A percentile compares a stretch with the other conserved stretches of the same genome.
phyloP scores from a whole-genome alignment of 2,113 vertebrate species.

The Clarias macrocephalus region DNA sequence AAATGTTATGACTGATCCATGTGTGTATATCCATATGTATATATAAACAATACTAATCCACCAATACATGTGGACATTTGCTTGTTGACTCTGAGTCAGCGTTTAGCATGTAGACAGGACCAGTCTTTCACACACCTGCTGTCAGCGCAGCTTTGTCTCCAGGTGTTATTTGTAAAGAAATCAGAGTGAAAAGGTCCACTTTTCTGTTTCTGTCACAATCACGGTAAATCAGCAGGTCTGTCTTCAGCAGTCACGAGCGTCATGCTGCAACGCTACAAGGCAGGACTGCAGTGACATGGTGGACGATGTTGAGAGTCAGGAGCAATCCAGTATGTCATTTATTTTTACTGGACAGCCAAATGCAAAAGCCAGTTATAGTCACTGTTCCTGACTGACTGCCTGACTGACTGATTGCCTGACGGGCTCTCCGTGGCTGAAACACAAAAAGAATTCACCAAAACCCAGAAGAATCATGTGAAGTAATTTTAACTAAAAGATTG shows the following conservation, averaged over 20 bases:
- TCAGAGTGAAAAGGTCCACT: conserved; percentile 33
- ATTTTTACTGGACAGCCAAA: conserved; percentile 33
- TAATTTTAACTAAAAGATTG: not conserved
- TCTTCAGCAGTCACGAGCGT: not conserved
- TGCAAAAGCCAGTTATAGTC: not conserved
- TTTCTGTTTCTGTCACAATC: conserved; percentile 25
- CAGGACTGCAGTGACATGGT: not conserved
- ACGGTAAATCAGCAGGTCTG: not conserved
- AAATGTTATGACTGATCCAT: no score
- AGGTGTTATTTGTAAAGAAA: not conserved
- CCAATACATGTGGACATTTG: not conserved
- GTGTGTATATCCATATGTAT: no score
- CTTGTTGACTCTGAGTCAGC: not conserved
- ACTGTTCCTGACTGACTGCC: not conserved
- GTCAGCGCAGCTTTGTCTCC: conserved; percentile 7
- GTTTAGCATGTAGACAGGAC: not conserved
- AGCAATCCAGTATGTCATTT: conserved; percentile 42
- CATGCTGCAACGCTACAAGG: not conserved
- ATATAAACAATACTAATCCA: not conserved
- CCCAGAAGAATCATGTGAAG: not conserved
- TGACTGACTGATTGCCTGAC: not conserved
- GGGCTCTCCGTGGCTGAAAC: not conserved
- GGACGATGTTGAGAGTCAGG: not conserved
- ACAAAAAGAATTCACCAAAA: not conserved
- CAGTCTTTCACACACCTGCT: not conserved